phyloP scores from a whole-genome alignment of 2,888 invertebrate genomes.

The Phyllotreta striolata region DNA sequence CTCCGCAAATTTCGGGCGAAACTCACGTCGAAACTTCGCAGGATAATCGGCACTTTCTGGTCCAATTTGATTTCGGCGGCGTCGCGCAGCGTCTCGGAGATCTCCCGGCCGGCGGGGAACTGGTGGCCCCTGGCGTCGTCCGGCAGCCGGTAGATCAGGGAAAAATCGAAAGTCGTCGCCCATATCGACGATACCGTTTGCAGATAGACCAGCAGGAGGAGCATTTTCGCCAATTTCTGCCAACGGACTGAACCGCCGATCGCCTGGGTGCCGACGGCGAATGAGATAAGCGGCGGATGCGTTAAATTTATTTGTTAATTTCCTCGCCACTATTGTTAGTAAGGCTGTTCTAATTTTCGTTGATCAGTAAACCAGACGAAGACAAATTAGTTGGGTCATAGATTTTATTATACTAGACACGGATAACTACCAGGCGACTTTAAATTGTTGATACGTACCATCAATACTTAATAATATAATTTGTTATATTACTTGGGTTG shows the following conservation, averaged over 20 bases:
- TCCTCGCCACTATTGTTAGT: slow-evolving; percentile 29
- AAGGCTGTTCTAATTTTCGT: slow-evolving; percentile 29
- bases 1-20: slow-evolving; percentile 46
- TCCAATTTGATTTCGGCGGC: slow-evolving; percentile 48
- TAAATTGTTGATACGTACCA: background rate
- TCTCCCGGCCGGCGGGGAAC: slow-evolving; percentile 42
- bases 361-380: slow-evolving; percentile 3
- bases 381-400: slow-evolving; percentile 18
- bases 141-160: slow-evolving; percentile 46
- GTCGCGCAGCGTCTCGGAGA: slow-evolving; percentile 44
- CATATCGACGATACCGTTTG: slow-evolving; percentile 24
- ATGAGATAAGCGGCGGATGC: slow-evolving; percentile 35
- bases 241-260: slow-evolving; percentile 15
- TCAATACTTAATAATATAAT: no score
- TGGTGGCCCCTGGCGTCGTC: slow-evolving; percentile 41
- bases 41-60: slow-evolving; percentile 45
- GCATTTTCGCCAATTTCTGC: slow-evolving; percentile 36
- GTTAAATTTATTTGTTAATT: slow-evolving; percentile 40
- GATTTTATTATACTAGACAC: slow-evolving; percentile 7
- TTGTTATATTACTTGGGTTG: no score
- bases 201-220: slow-evolving; percentile 25
- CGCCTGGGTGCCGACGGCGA: slow-evolving; percentile 27
- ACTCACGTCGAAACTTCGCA: slow-evolving; percentile 46
- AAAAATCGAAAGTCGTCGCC: slow-evolving; percentile 38
- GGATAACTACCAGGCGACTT: slow-evolving; percentile 1